Base-by-base conservation (phyloP, 2,888 invertebrate genomes). In the Exephanes ischioxanthus region DNA sequence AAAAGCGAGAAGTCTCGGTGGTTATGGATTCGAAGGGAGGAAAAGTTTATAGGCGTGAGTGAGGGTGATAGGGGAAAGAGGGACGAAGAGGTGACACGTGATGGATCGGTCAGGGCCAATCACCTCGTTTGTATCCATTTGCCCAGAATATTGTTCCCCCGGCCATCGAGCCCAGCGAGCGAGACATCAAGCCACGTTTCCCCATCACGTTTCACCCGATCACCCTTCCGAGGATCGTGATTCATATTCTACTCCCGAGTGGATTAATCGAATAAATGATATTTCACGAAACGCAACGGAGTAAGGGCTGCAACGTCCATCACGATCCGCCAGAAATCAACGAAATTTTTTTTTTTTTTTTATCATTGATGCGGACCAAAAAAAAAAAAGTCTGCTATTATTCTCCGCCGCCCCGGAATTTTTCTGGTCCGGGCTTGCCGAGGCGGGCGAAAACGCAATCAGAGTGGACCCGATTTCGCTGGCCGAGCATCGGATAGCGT, bases 81-180 rank as follows among this genome's bases (percentile, higher is more conserved):
- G 22, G 33, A n/a, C 66, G 11, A 70, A 61, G 41, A 55, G 85
- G 79, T 80, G 79, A 76, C 75, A 53, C 80, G 89, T 92, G 91
- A 92, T 92, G 90, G 91, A 92, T 92, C 88, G 92, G 89, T 82
- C 87, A 84, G 87, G 90, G 89, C 91, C 92, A 91, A 92, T 92
- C 92, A 89, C 91, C 90, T 92, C 91, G 91, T 92, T 92, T 92
- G 92, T 92, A 92, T 92, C 91, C 90, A 92, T 92, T 92, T 92
- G 91, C 91, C 88, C 88, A 87, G 90, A 91, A 91, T 91, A 91
- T 91, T 91, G 91, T 91, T 91, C 90, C 88, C 85, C 78, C 73
- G 73, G 70, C 84, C 84, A 75, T 81, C 81, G 85, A 85, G 85
- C 82, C 45, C 82, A 77, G 75, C 82, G 79, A 85, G 82, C 82